Percentiles rank a stretch among this genome's conserved stretches.
Conservation (phyloP, 2,113 vertebrate genomes). For the Mugil cephalus region DNA sequence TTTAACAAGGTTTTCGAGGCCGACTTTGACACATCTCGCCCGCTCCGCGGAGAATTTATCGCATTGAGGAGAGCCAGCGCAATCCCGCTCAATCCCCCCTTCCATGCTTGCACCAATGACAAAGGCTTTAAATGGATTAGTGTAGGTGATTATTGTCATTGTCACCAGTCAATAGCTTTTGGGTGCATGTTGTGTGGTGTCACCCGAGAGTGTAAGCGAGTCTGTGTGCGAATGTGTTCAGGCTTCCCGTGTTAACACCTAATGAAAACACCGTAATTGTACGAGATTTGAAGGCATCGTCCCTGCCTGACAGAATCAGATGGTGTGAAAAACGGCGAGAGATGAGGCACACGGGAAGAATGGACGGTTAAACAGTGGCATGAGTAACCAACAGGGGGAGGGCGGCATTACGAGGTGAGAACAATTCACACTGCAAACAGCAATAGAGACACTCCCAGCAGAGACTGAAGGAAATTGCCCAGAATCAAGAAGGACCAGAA, state of each 20-base stretch:
- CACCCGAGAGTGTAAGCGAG: constrained; percentile 12
- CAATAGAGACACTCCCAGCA: constrained; percentile 54
- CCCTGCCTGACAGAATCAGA: constrained; percentile 29
- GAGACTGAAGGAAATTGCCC: constrained; percentile 69
- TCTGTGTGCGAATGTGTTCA: constrained; percentile 11
- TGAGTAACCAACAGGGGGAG: constrained; percentile 27
- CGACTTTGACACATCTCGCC: constrained; percentile 58
- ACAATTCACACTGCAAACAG: constrained; percentile 64
- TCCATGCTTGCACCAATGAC: constrained; percentile 65
- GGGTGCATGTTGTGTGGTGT: constrained; percentile 59
- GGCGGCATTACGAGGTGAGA: constrained; percentile 36
- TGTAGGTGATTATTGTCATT: constrained; percentile 80
- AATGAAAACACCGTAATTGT: constrained; percentile 38
- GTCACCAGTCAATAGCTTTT: constrained; percentile 68
- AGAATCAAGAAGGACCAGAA: constrained; percentile 70
- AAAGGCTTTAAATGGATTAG: constrained; percentile 83
- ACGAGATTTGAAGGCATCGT: constrained; percentile 36
- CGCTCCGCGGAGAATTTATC: constrained; percentile 49
- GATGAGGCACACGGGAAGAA: constrained; percentile 8
- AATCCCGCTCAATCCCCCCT: constrained; percentile 67
- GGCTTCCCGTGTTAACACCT: constrained; percentile 35
- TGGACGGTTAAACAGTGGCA: constrained; percentile 5
- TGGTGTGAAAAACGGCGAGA: constrained; percentile 34
- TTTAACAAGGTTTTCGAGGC: constrained; percentile 64
- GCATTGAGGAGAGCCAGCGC: constrained; percentile 49